A percentile compares a stretch with the other conserved stretches of the same genome.
phyloP scores from a whole-genome alignment of 2,113 vertebrate species.

The Trochalopteron elliotii region DNA sequence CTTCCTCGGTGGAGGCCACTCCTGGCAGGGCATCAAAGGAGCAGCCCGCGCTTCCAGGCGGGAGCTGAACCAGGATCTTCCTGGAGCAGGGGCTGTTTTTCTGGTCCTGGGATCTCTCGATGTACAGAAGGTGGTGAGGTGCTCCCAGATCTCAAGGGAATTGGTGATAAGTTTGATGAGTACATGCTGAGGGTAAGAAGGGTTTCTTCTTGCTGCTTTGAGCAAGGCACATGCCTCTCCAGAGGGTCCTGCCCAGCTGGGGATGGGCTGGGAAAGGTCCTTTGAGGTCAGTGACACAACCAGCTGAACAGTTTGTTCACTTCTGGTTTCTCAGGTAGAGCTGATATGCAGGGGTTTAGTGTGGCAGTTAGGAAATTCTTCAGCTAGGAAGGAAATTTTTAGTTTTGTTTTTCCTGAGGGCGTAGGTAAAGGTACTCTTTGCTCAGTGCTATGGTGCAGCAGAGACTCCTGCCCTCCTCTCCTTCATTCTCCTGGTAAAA shows the following conservation, averaged over 20 bases:
- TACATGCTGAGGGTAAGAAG: background rate
- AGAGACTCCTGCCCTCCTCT: background rate
- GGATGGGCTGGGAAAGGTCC: background rate
- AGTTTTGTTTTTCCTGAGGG: background rate
- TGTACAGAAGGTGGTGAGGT: background rate
- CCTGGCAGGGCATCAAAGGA: conserved; percentile 43
- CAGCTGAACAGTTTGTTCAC: background rate
- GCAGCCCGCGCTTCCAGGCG: background rate
- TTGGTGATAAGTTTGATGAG: rapidly evolving
- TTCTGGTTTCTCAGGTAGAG: background rate
- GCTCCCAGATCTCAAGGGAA: background rate
- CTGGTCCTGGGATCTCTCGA: background rate
- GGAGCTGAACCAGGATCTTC: background rate
- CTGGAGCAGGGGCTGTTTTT: background rate
- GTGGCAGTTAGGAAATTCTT: background rate
- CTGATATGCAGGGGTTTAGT: background rate
- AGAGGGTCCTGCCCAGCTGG: background rate
- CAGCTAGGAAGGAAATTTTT: background rate
- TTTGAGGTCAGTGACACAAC: background rate
- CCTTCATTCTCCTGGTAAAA: background rate
- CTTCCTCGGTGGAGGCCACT: conserved; percentile 37
- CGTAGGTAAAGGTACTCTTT: background rate
- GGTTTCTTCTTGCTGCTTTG: background rate
- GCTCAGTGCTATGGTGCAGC: background rate
- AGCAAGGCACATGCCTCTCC: rapidly evolving